Evolutionary conservation across 2,113 vertebrate species (phyloP), one percentile per base, ranked within the genome.

Genomic region (Heliornis fulica): DNA sequence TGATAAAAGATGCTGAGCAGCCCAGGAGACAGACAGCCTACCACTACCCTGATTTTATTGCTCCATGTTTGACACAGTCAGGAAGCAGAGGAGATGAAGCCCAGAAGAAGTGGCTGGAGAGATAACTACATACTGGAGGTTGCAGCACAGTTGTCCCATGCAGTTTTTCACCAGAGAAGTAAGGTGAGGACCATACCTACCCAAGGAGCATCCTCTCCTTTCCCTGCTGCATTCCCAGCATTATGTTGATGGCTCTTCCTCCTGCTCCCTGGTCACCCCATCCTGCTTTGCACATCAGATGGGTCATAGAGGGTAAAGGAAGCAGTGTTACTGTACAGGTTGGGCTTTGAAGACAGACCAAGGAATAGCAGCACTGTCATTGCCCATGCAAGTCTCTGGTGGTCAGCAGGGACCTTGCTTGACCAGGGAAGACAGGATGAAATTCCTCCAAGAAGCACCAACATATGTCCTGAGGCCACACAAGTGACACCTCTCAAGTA

Each of bases 101-200:
- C 31, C 63, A 13, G 66, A n/a, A n/a, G n/a, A 56, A 23, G 66
- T 16, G 63, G 9, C 86, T 48, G 59, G 63, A 75, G 75, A 41
- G 63, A 76, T 26, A 79, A 76, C 41, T 57, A 54, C 1, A 0
- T 8, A 8, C 1, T 0, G 40, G 36, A 76, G 21, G 26, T 4
- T 53, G 43, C 31, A 54, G 32, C 46, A 51, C 9, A 48, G 51
- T 19, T 40, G 22, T 4, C 13, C 15, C 4, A 2, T 25, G 19
- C 22, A 4, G 7, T 69, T 76, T 85, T 63, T 12, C 13, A 7
- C 10, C 28, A 15, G 15, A 75, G 29, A 10, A 57, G 19, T 28
- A 63, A 61, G 17, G 31, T 48, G 36, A 80, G 68, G 74, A 31
- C 48, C 54, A 20, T 13, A 12, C 15, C 9, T 51, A 50, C 14